These are phyloP conservation scores for Nineta flava DNA, from an alignment of 2,888 invertebrate genomes.

Conservation along the genomic window DNA sequence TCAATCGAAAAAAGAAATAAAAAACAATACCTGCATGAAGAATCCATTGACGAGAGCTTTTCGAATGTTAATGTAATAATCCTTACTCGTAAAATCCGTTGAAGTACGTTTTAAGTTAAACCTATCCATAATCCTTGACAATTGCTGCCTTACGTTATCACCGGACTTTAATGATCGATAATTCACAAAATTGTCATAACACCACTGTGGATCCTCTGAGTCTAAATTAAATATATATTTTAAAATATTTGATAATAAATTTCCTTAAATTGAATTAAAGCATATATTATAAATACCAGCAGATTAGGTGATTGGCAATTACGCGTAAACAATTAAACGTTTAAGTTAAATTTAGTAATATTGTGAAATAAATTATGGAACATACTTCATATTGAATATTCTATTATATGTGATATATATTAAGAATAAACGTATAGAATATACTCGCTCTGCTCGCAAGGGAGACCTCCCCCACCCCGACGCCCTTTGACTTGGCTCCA, in stretches of 20 bases:
- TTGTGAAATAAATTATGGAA: too few species aligned
- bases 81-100: conserved; percentile 95
- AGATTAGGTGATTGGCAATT: too few species aligned
- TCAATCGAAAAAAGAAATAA: conserved; percentile 3
- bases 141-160: conserved; percentile 93
- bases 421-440: too few species aligned
- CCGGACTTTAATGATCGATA: conserved; percentile 96
- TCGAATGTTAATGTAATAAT: conserved; percentile 97
- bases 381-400: too few species aligned
- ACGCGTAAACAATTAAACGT: too few species aligned
- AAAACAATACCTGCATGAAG: conserved; percentile 83
- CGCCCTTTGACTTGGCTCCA: too few species aligned
- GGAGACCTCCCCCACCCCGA: too few species aligned
- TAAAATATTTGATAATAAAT: conserved; percentile 1
- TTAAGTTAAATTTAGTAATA: too few species aligned
- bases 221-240: conserved; percentile 40
- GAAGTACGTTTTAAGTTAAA: conserved; percentile 86
- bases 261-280: too few species aligned
- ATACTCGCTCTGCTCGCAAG: too few species aligned
- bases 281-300: too few species aligned
- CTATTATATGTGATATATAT: too few species aligned
- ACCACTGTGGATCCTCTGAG: conserved; percentile 98
- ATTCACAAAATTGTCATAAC: conserved; percentile 98
- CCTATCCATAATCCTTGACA: conserved; percentile 97
- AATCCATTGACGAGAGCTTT: conserved; percentile 97